Percentiles rank a stretch among this genome's conserved stretches.
phyloP scores from a whole-genome alignment of 2,888 invertebrate species.

The Heterodera filipjevi region DNA sequence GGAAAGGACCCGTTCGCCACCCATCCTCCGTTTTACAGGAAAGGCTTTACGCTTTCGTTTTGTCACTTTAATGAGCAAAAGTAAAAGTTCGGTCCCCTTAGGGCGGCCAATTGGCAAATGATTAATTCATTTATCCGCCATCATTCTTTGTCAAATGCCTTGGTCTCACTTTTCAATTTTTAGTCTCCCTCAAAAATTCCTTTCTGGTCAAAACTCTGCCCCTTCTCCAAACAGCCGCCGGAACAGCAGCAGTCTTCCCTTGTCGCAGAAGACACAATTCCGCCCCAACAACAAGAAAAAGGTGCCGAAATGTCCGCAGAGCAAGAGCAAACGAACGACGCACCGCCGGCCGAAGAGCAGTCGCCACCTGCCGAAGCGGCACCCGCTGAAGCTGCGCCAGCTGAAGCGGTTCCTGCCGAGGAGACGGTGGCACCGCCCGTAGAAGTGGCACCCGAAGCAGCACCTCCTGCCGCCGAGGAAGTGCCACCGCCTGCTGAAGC shows the following conservation, averaged over 20 bases:
- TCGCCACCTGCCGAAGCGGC: slow-evolving; percentile 16
- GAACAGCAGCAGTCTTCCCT: slow-evolving; percentile 10
- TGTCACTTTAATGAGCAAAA: too few relatives aligned
- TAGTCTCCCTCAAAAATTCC: background rate
- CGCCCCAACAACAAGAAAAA: background rate
- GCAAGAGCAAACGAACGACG: slow-evolving; percentile 17
- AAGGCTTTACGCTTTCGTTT: background rate
- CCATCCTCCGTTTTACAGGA: background rate
- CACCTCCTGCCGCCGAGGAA: background rate
- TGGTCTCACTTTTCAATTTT: background rate
- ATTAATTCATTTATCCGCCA: background rate
- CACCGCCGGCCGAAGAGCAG: slow-evolving; percentile 20
- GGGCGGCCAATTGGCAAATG: too few relatives aligned
- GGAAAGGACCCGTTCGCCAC: background rate
- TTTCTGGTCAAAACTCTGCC: slow-evolving; percentile 10
- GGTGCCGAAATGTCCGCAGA: slow-evolving; percentile 28
- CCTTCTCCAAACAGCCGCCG: slow-evolving; percentile 31
- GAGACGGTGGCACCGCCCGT: slow-evolving; percentile 17
- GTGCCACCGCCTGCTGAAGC: background rate
- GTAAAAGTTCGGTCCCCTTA: too few relatives aligned
- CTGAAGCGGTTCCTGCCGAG: background rate
- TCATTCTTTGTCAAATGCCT: background rate
- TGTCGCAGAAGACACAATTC: slow-evolving; percentile 1
- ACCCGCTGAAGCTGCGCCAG: slow-evolving; percentile 3
- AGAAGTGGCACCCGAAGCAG: slow-evolving; percentile 13